Evolutionary conservation across 2,888 invertebrate genomes (phyloP).

Genomic region (Hirtodrosophila confusa): DNA sequence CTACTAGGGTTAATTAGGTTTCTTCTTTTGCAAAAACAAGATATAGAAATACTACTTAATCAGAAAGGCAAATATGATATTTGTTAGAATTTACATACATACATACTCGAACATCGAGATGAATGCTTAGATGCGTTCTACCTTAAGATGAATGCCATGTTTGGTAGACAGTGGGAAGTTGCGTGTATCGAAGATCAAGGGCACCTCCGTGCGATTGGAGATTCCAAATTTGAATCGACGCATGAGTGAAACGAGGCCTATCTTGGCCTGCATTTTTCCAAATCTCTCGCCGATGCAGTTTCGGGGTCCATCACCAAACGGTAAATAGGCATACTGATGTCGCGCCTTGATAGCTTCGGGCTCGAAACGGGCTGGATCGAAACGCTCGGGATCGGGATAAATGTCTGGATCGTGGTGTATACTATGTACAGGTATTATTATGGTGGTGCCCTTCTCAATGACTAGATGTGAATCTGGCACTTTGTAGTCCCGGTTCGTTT

Average conservation of each 20-base stretch:
- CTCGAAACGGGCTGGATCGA: constrained; percentile 34
- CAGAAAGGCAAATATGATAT: no score
- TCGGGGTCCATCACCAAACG: constrained; percentile 81
- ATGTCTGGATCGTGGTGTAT: constrained; percentile 85
- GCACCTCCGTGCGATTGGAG: constrained; percentile 49
- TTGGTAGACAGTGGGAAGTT: constrained; percentile 27
- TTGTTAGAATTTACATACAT: no score
- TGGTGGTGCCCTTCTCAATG: constrained; percentile 82
- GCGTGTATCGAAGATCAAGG: constrained; percentile 24
- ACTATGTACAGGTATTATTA: constrained; percentile 80
- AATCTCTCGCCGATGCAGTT: constrained; percentile 81
- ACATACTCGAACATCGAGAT: no score
- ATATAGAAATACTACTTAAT: no score
- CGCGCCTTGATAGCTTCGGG: constrained; percentile 73
- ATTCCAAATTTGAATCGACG: constrained; percentile 39
- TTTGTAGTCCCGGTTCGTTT: constrained; percentile 85
- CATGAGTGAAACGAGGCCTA: constrained; percentile 66
- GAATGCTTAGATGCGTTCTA: constrained; percentile 30
- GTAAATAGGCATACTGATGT: constrained; percentile 79
- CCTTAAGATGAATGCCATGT: constrained; percentile 55
- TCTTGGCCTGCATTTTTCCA: constrained; percentile 77
- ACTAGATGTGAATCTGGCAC: constrained; percentile 84
- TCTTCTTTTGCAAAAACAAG: no score
- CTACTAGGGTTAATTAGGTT: no score
- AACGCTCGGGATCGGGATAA: constrained; percentile 29